These are phyloP conservation scores for Falco rusticolus DNA, from an alignment of 2,797 vertebrate genomes.

Conservation along the genomic window DNA sequence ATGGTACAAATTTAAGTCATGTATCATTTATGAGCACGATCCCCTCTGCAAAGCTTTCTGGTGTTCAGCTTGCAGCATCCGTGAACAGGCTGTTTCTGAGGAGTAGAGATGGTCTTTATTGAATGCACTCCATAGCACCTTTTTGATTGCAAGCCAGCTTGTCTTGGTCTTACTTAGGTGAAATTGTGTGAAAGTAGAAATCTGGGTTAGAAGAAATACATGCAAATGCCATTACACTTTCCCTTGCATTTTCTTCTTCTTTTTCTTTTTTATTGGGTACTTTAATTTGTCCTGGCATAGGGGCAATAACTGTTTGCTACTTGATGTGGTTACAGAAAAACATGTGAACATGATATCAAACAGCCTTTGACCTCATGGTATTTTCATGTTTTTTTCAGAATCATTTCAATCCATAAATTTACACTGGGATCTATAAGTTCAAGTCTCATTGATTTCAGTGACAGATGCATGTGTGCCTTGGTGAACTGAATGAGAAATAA, in stretches of 20 bases:
- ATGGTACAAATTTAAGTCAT: not conserved
- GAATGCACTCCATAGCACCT: not conserved
- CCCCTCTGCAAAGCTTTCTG: not conserved
- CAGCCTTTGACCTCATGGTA: not conserved
- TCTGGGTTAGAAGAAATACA: not conserved
- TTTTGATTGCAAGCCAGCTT: not conserved
- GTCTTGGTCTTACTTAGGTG: not conserved
- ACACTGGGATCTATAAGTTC: not conserved
- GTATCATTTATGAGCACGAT: not conserved
- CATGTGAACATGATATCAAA: not conserved
- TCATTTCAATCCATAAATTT: not conserved
- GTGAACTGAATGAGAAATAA: not conserved
- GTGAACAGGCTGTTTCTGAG: not conserved
- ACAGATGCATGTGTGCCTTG: not conserved
- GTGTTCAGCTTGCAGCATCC: not conserved
- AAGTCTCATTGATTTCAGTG: not conserved
- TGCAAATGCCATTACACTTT: not conserved
- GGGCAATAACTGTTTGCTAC: not conserved
- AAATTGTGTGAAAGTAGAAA: not conserved
- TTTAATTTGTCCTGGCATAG: not conserved
- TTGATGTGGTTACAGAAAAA: not conserved
- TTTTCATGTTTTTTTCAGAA: not conserved
- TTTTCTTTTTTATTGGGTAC: not conserved
- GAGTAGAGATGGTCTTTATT: not conserved
- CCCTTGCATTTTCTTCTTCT: not conserved